Base-by-base conservation (phyloP, 2,113 vertebrate species). In the Anolis sagrei region DNA sequence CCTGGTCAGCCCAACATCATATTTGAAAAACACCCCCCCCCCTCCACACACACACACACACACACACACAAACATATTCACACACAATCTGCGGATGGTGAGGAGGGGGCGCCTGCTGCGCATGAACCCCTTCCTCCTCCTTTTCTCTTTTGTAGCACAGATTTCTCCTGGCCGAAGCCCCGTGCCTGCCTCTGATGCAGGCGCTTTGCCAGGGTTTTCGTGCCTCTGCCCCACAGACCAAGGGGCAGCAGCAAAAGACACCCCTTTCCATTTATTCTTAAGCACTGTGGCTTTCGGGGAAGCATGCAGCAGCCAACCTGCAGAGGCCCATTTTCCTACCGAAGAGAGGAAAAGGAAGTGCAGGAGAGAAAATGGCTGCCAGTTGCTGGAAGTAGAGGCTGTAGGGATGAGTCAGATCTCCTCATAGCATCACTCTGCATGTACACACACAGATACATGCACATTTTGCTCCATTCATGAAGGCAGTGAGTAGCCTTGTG, bases 291-390 rank as follows among this genome's bases (percentile, higher is more conserved):
- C 97, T 97, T 92, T 98, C 97, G 54, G 54, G 54, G 54, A 98
- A 96, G 97, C 97, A 97, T 95, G 97, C 93, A 90, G 96, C 97
- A 97, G 97, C 97, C 95, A 93, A 95, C 96, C 96, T 95, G 95
- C 97, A 96, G 97, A 96, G 97, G 95, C 95, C 97, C 96, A 79
- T 83, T 76, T 76, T 87, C 93, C 94, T 73, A 80, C 81, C 93
- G 93, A 97, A 96, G 97, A 96, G 97, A 96, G 96, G 96, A 96
- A 25, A 19, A n/a, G 29, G 48, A 51, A 32, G 39, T 39, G 5
- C 16, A 23, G 21, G 32, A 93, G 96, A 96, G 96, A 92, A 97
- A 97, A 88, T 88, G 25, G 70, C 82, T 90, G 88, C 90, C 83
- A 83, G 90, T 91, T 88, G 78, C 5, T 16, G 90, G 66, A 88